Evolutionary conservation across 1,140 invertebrate species (phyloP).

Genomic region (Steinernema khuongi): DNA sequence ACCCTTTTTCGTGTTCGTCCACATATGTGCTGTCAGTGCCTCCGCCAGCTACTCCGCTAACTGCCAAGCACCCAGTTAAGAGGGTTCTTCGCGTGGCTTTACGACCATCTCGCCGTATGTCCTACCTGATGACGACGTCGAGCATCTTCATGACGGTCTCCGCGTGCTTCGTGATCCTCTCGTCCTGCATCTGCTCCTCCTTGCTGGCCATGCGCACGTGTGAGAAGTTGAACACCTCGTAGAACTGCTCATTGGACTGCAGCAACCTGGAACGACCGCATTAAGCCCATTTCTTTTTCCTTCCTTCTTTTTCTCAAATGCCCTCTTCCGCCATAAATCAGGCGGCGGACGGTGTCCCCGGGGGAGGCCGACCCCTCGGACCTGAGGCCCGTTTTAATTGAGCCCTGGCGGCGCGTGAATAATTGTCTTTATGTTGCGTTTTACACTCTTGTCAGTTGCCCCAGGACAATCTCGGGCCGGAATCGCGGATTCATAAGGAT

Average conservation of each 20-base stretch:
- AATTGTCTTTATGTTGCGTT: conserved; percentile 15
- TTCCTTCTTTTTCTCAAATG: too few species aligned
- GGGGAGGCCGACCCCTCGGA: background rate
- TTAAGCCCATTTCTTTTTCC: too few species aligned
- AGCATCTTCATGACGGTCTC: conserved; percentile 17
- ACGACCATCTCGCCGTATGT: too few species aligned
- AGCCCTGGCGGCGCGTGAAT: background rate
- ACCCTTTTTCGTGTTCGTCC: too few species aligned
- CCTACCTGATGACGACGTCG: conserved; percentile 2
- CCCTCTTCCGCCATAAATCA: background rate
- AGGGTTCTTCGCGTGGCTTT: too few species aligned
- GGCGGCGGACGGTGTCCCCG: background rate
- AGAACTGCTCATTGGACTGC: background rate
- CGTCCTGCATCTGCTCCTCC: conserved; percentile 8
- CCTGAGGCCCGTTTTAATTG: background rate
- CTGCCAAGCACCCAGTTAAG: too few species aligned
- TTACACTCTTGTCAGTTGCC: background rate
- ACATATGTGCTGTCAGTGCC: too few species aligned
- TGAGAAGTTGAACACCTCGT: conserved; percentile 13
- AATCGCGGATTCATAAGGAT: too few species aligned
- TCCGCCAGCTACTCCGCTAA: too few species aligned
- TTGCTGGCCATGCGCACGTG: background rate
- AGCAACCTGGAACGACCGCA: conserved; percentile 7
- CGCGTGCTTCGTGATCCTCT: conserved; percentile 7
- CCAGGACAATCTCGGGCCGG: background rate